A percentile compares a stretch with the other conserved stretches of the same genome.
These are phyloP conservation scores for Chloroclysta siterata DNA, from an alignment of 2,888 invertebrate genomes.

Conservation along the genomic window DNA sequence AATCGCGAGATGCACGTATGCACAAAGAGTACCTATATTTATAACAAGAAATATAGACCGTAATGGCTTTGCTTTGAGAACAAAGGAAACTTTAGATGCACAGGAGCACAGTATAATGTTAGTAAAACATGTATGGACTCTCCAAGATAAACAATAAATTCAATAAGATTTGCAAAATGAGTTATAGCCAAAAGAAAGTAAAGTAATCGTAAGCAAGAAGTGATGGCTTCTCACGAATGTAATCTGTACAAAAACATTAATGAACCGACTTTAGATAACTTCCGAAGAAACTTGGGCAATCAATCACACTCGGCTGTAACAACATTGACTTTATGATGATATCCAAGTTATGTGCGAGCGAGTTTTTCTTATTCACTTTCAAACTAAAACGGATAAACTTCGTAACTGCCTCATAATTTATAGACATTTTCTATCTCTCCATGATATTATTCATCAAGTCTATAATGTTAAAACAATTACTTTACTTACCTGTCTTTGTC, in stretches of 20 bases:
- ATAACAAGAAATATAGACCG: neutral
- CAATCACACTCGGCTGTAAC: conserved; percentile 49
- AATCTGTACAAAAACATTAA: conserved; percentile 24
- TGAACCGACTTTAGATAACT: conserved; percentile 30
- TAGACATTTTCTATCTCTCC: conserved; percentile 32
- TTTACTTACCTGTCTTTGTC: neutral
- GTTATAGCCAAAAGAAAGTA: conserved; percentile 10
- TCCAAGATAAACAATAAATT: conserved; percentile 13
- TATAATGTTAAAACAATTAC: too few relatives aligned
- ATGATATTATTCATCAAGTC: conserved; percentile 21
- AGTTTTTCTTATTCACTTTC: conserved; percentile 42
- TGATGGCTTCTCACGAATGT: conserved; percentile 9
- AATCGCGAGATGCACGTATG: conserved; percentile 20
- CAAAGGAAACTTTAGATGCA: conserved; percentile 26
- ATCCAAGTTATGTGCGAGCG: conserved; percentile 31
- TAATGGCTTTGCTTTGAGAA: conserved; percentile 20
- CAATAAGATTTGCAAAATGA: conserved; percentile 9
- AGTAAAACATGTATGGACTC: conserved; percentile 14
- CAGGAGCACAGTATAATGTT: conserved; percentile 8
- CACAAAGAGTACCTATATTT: too few relatives aligned
- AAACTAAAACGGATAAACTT: conserved; percentile 47
- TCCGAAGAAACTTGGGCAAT: conserved; percentile 40
- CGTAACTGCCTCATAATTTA: conserved; percentile 47
- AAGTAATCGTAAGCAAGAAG: conserved; percentile 11
- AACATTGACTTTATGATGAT: conserved; percentile 44